Evolutionary conservation across 2,888 invertebrate genomes (phyloP), one percentile per base, ranked within the genome.

Genomic region (Synanthedon myopaeformis): DNA sequence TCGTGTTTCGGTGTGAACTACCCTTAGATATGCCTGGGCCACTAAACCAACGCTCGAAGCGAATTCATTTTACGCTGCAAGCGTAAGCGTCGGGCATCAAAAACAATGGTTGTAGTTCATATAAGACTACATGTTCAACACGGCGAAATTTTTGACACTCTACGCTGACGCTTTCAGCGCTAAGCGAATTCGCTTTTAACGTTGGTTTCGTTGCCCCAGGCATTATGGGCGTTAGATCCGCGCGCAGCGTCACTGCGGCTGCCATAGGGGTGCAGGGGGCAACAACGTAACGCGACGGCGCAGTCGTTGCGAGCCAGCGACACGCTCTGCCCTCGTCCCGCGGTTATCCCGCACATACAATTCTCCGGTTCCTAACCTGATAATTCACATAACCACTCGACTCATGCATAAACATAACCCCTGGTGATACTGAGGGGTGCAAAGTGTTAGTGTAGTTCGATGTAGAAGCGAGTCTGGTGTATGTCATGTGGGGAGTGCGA

Each of bases 161-260:
- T 4, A 23, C 23, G 4, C 23, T 23, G 4, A 23, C 5, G 23
- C 23, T 23, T 23, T 5, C 23, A 23, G 23, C 5, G 4, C 23
- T 23, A 23, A 23, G 23, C 5, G 23, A 23, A 23, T 5, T 23
- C 5, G 23, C 4, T 23, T 23, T 23, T 4, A 23, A 23, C 23
- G 23, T 23, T 23, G 23, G 23, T 23, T 23, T 23, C 5, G 23
- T 23, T 5, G 23, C 23, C 23, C 23, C 23, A 23, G 23, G 81
- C 79, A 82, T 84, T 83, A 82, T 86, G 84, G 85, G 84, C 83
- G 84, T 82, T 82, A 84, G 82, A 83, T 84, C 78, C 76, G 79
- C 77, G 83, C 83, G 84, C 83, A 85, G 82, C 85, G 85, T 81
- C 83, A 85, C 74, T 84, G 85, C 84, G 85, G 82, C 74, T 70